Base-by-base conservation (phyloP, 2,888 invertebrate genomes). In the Metalampra italica region DNA sequence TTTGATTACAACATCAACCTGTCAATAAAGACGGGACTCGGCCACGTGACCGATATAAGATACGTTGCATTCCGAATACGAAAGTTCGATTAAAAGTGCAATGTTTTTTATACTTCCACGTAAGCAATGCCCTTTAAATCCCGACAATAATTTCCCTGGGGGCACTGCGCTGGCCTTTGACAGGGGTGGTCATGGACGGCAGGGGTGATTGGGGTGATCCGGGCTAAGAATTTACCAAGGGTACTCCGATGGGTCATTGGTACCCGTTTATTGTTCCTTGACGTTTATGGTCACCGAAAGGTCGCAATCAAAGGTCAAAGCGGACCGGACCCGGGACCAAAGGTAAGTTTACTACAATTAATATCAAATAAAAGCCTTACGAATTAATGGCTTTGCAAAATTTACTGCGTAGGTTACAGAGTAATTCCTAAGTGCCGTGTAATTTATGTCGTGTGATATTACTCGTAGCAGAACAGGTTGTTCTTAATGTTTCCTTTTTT, bases 91-190 rank as follows among this genome's bases (percentile, higher is more conserved):
- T 81, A 80, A 74, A 79, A 77, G 73, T 78, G 78, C 75, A 76
- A 72, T 74, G 75, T 80, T 83, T 86, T 87, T 87, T 86, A 73
- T 84, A 77, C 73, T 74, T 86, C 70, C 64, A 68, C 79, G 79
- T 78, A 81, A 84, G 84, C 80, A 79, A 74, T 85, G 86, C 88
- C 90, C 90, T 90, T 89, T 89, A 90, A 90, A 90, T 86, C 89
- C 89, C 82, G 83, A 85, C 88, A 84, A 89, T 90, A 87, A 90
- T 90, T 90, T 90, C 90, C 90, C 90, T 57, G 46, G 90, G 78
- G 90, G 76, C 68, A 68, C 61, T 64, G 70, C 76, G 62, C 72
- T 85, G 82, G 82, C 83, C 83, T 85, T 86, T 86, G 85, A 82
- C 82, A 76, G 84, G 87, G 88, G 87, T 75, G 76, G 73, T 71